Conservation (phyloP, 2,888 invertebrate species). For the Drosophila kuntzei region DNA sequence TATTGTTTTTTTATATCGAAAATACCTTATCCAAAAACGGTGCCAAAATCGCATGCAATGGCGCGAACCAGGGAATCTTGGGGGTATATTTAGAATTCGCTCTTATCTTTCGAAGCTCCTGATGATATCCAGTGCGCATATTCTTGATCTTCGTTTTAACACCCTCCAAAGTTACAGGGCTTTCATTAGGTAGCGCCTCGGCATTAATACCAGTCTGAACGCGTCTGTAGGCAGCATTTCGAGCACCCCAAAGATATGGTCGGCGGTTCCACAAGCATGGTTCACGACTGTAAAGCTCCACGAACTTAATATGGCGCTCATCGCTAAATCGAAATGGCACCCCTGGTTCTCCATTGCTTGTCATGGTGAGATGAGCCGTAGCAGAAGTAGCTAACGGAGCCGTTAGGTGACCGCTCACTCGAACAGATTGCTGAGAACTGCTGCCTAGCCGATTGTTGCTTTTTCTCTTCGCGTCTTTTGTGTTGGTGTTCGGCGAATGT, state of each 20-base stretch:
- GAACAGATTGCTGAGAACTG: conserved; percentile 46
- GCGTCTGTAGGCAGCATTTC: conserved; percentile 57
- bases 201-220: conserved; percentile 64
- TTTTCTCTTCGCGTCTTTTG: conserved; percentile 33
- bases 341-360: not conserved
- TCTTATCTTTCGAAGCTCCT: conserved; percentile 63
- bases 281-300: conserved; percentile 66
- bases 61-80: conserved; percentile 59
- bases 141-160: conserved; percentile 69
- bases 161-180: conserved; percentile 36
- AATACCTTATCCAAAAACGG: conserved; percentile 58
- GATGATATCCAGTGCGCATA: conserved; percentile 57
- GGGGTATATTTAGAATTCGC: conserved; percentile 50
- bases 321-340: conserved; percentile 65
- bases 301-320: conserved; percentile 61
- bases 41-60: conserved; percentile 56
- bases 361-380: conserved; percentile 19
- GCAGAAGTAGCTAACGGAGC: not conserved
- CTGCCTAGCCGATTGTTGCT: conserved; percentile 16
- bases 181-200: conserved; percentile 29
- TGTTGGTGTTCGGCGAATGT: conserved; percentile 29
- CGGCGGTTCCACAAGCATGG: conserved; percentile 65
- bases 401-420: conserved; percentile 40
- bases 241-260: conserved; percentile 39
- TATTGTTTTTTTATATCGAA: not conserved